Base-by-base conservation (phyloP, 2,113 vertebrate genomes). In the Oreochromis niloticus region DNA sequence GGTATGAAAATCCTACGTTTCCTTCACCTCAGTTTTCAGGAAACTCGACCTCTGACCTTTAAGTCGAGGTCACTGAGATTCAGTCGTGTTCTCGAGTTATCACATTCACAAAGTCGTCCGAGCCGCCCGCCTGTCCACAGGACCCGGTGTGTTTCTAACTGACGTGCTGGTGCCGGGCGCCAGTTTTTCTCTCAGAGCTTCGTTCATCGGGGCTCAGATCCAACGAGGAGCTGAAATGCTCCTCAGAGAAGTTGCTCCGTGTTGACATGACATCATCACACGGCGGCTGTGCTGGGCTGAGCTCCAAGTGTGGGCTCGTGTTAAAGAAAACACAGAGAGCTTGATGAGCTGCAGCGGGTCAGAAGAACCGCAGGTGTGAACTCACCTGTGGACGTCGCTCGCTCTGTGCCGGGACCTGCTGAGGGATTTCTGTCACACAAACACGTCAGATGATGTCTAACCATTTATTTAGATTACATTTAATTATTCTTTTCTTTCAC, bases 1-100 rank as follows among this genome's bases (percentile, higher is more conserved):
- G 1, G 0, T 0, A 63, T 1, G 9, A 63, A n/a, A 36, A n/a
- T 2, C 9, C 54, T 27, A 13, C 54, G 7, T 7, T 36, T 36
- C 7, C 32, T 5, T 2, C 61, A 36, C 61, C 32, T 66, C 4
- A 0, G 36, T n/a, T 66, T 36, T n/a, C 61, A 66, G 32, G n/a
- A 66, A 66, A 66, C 32, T 12, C n/a, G 61, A 39, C 32, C 61
- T 66, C 0, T 0, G 10, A 66, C 32, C 17, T n/a, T 12, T n/a
- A 66, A 36, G 17, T 66, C 36, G 17, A 36, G 6, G 0, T 66
- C 61, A 0, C 32, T 39, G 61, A 61, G 14, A 61, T 61, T 32
- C 27, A 32, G 57, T 61, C 8, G 32, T 32, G 14, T 2, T 61
- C 57, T 59, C 8, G 27, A 66, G 59, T 36, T 24, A 24, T 56